Base-by-base conservation (phyloP, 2,113 vertebrate species). In the Phylloscopus trochilus region DNA sequence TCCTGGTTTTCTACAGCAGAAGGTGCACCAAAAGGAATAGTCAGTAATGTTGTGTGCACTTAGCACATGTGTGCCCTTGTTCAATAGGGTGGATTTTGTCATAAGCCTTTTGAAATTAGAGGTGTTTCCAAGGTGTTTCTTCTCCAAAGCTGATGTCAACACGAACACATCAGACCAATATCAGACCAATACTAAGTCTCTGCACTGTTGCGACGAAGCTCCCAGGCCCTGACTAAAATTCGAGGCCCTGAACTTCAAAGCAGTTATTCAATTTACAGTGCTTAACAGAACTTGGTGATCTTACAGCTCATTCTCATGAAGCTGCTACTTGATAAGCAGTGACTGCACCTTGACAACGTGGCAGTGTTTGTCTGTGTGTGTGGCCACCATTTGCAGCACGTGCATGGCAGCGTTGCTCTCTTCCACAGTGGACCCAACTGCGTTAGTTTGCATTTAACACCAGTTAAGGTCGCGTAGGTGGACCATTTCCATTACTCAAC, bases 51-150 rank as follows among this genome's bases (percentile, higher is more conserved):
- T 64, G 27, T 43, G 47, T n/a, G 82, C 84, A 46, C 13, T 86
- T 52, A 37, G 41, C 73, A 75, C 41, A 16, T 3, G 20, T 39
- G 39, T 2, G 0, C 41, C 68, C 31, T 6, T n/a, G 11, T 90
- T 92, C 44, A 78, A 52, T 10, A 60, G 33, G 67, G 67, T 64
- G 59, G 59, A 69, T 60, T n/a, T 41, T 70, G 52, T 44, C 47
- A 51, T 28, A 83, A 85, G 69, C n/a, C 52, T 86, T 93, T 90
- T 67, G 72, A 94, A 95, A 90, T 67, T 14, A 62, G 58, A 76
- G 31, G 49, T 72, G 37, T 96, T 70, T 87, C 68, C 46, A 93
- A 95, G 81, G 44, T 63, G n/a, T 92, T 73, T 51, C 18, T 77
- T 85, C 63, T 92, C 53, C 74, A 78, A 66, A 84, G 69, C 81